Conservation (phyloP, 2,113 vertebrate species). For the Fregata magnificens region DNA sequence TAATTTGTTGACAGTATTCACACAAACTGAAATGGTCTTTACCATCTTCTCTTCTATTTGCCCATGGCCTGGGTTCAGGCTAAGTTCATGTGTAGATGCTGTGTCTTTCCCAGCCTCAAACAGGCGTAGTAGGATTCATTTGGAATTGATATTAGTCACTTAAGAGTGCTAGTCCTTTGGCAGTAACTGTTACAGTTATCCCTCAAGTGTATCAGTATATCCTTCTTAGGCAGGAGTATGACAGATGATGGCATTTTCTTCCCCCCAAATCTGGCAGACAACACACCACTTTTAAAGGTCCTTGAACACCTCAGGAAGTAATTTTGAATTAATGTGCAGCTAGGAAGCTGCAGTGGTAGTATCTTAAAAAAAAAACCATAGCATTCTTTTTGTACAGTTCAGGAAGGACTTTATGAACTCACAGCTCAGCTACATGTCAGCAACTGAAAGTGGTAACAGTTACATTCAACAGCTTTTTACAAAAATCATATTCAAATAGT, state of each 20-base stretch:
- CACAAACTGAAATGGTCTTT: not conserved
- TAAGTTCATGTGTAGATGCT: not conserved
- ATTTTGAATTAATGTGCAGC: not conserved
- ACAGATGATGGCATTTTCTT: not conserved
- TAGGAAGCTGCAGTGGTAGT: not conserved
- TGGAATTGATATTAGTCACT: not conserved
- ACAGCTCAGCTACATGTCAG: not conserved
- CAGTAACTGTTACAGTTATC: not conserved
- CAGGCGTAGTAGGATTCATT: not conserved
- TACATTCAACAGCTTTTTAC: not conserved
- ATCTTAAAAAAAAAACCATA: not conserved
- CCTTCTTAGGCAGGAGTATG: not conserved
- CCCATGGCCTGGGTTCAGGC: not conserved
- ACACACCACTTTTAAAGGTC: not conserved
- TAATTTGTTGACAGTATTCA: not conserved
- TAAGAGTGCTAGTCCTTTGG: not conserved
- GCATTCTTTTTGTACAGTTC: not conserved
- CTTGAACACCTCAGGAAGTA: not conserved
- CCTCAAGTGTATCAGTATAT: not conserved
- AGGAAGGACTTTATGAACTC: not conserved
- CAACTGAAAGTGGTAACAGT: not conserved
- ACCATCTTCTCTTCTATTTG: not conserved
- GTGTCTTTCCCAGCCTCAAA: not conserved
- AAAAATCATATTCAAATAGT: not conserved
- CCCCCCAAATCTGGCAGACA: not conserved